Evolutionary conservation across 2,888 invertebrate genomes (phyloP).

Genomic region (Hemithea aestivaria): DNA sequence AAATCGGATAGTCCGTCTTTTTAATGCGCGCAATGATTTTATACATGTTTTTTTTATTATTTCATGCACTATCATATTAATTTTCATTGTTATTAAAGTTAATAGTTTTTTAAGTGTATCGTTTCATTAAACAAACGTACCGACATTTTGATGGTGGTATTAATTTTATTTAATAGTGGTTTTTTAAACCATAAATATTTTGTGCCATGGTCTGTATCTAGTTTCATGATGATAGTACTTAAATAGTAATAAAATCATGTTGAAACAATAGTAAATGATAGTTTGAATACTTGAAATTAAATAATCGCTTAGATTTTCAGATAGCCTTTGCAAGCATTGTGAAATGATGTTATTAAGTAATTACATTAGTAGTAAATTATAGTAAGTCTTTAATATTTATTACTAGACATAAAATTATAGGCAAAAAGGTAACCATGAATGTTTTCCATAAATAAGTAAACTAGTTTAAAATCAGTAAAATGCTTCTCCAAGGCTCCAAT

Average conservation of each 20-base stretch:
- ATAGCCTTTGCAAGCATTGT: too few species aligned
- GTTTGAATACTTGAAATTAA: too few species aligned
- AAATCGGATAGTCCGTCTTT: conserved; percentile 68
- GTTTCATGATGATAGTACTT: conserved; percentile 3
- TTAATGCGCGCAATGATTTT: conserved; percentile 56
- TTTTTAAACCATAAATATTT: conserved; percentile 17
- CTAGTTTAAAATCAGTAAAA: background rate
- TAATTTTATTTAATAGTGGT: conserved; percentile 15
- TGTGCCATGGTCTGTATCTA: conserved; percentile 6
- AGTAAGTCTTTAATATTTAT: too few species aligned
- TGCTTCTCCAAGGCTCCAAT: conserved; percentile 12
- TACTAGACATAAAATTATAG: too few species aligned
- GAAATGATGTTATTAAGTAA: too few species aligned
- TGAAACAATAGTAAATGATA: too few species aligned
- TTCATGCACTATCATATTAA: conserved; percentile 48
- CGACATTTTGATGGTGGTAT: conserved; percentile 14
- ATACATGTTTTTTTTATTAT: conserved; percentile 35
- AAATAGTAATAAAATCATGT: conserved; percentile 4
- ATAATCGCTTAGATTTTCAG: too few species aligned
- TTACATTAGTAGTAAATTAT: too few species aligned
- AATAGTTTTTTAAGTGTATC: conserved; percentile 29
- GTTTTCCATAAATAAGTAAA: too few species aligned
- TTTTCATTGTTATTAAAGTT: conserved; percentile 51
- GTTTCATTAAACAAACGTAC: conserved; percentile 14
- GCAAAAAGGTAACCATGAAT: too few species aligned